Evolutionary conservation across 2,113 vertebrate species (phyloP), one percentile per base, ranked within the genome.

Genomic region (Aviceda subcristata): DNA sequence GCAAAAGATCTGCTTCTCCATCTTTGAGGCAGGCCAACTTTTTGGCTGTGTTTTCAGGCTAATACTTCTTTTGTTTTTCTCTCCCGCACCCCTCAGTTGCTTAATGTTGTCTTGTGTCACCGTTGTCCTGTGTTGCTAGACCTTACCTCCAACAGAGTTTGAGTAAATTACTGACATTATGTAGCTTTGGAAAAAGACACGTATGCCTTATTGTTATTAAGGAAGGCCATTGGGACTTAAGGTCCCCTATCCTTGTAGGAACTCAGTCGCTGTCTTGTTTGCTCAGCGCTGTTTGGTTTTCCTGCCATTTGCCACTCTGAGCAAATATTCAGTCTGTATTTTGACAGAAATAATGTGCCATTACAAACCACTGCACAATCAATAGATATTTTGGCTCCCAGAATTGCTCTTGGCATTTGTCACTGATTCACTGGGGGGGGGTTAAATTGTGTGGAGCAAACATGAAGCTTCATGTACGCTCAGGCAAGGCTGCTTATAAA

Each of bases 401-500:
- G 1, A 69, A 30, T 43, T 12, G 6, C 24, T 57, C n/a, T 64
- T 24, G 9, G 60, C n/a, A 10, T 83, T 71, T 2, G 0, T 62
- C 22, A 3, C 12, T 3, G 29, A 17, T 68, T 69, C 29, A 5
- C 5, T 2, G 6, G 2, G 6, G 2, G 1, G 6, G 14, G 1
- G 15, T 69, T 72, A 34, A 84, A 60, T 41, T 5, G 2, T 2
- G 8, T 23, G 22, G 57, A 39, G 45, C 16, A 34, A 81, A n/a
- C 22, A 1, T 5, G 29, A 46, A 55, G 26, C 36, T 67, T 50
- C 17, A 3, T 4, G 27, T 7, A 7, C 3, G 5, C 17, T 34
- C 5, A 2, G n/a, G n/a, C 17, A 14, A 41, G 19, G 60, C 69
- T 34, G 41, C n/a, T 45, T 26, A 7, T 18, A 16, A 80, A 92